phyloP scores from a whole-genome alignment of 2,888 invertebrate genomes.

The Plutella xylostella region DNA sequence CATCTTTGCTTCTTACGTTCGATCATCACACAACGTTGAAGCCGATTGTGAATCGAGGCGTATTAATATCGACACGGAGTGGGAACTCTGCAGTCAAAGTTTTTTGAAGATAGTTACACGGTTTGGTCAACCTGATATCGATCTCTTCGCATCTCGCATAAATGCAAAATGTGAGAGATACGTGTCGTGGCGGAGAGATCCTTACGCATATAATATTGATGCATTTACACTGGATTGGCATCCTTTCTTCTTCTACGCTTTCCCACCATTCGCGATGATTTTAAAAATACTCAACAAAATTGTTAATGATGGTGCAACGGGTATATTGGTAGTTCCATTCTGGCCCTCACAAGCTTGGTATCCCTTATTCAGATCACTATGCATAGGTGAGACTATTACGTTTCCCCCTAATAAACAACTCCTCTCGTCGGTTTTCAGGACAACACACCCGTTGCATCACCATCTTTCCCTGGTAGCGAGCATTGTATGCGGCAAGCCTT shows the following conservation, averaged over 20 bases:
- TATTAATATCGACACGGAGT: neutral
- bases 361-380: neutral
- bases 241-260: slow-evolving; percentile 14
- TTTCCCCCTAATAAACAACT: slow-evolving; percentile 13
- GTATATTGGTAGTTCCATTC: slow-evolving; percentile 11
- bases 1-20: slow-evolving; percentile 6
- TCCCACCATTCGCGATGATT: slow-evolving; percentile 15
- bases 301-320: slow-evolving; percentile 11
- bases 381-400: neutral
- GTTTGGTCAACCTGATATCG: neutral
- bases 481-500: slow-evolving; percentile 15
- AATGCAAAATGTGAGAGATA: neutral
- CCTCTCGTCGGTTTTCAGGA: slow-evolving; percentile 14
- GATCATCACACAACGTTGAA: slow-evolving; percentile 2
- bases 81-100: neutral
- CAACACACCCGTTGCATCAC: slow-evolving; percentile 14
- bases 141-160: neutral
- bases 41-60: slow-evolving; percentile 4
- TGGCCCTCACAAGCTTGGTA: neutral
- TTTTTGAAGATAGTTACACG: neutral
- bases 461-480: slow-evolving; percentile 1
- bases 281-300: slow-evolving; percentile 12
- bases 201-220: neutral
- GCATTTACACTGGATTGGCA: neutral
- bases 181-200: neutral